Evolutionary conservation across 2,113 vertebrate species (phyloP).

Genomic region (Corapipo altera): DNA sequence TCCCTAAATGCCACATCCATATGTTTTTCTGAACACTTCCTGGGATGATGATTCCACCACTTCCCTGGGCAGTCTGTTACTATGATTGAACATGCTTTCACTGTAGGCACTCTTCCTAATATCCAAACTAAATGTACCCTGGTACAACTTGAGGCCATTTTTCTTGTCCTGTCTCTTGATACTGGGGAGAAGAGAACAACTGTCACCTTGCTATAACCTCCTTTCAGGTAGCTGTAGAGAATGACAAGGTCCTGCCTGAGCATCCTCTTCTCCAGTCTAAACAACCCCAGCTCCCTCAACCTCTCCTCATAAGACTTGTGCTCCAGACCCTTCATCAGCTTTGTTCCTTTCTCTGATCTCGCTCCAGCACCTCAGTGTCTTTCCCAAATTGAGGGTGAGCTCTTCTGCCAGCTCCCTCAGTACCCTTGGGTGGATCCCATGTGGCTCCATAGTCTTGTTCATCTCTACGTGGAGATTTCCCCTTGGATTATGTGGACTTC

Average conservation of each 20-base stretch:
- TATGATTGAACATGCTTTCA: not conserved
- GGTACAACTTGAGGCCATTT: not conserved
- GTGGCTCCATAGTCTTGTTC: not conserved
- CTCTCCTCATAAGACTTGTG: not conserved
- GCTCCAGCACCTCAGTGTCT: not conserved
- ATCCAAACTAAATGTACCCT: not conserved
- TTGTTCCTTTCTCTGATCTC: not conserved
- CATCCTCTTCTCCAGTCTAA: not conserved
- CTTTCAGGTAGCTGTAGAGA: not conserved
- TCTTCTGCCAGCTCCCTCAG: not conserved
- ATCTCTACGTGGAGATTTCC: not conserved
- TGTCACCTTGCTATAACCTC: not conserved
- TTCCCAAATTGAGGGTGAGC: not conserved
- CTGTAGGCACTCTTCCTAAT: not conserved
- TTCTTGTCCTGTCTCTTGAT: not conserved
- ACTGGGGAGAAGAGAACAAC: not conserved
- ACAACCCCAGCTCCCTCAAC: not conserved
- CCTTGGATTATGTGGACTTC: not conserved
- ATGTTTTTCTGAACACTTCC: not conserved
- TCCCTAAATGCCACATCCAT: not conserved
- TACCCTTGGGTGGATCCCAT: not conserved
- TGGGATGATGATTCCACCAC: not conserved
- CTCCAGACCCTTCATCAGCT: not conserved
- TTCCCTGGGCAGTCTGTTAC: not conserved
- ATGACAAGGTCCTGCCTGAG: not conserved